Evolutionary conservation across 2,888 invertebrate species (phyloP).

Genomic region (Orchesella flavescens): DNA sequence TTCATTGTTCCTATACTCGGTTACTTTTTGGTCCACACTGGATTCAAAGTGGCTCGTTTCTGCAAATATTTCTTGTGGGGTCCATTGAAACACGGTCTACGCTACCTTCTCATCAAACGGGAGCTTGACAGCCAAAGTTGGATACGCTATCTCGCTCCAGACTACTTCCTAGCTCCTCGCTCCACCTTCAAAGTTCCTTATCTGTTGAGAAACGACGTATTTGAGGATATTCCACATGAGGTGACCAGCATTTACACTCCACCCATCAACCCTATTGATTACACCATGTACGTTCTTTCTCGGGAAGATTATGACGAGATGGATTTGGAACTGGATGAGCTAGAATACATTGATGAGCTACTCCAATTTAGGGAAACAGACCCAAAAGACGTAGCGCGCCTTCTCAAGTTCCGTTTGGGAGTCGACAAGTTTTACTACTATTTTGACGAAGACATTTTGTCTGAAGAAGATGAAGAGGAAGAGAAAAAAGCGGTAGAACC

Average conservation of each 20-base stretch:
- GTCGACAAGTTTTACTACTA: slow-evolving; percentile 45
- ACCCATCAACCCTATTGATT: slow-evolving; percentile 32
- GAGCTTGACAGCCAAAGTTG: slow-evolving; percentile 7
- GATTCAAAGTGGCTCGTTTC: not conserved
- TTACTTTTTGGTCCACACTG: slow-evolving; percentile 13
- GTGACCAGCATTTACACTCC: slow-evolving; percentile 20
- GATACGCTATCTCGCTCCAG: slow-evolving; percentile 15
- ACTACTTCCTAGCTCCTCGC: slow-evolving; percentile 18
- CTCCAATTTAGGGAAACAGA: slow-evolving; percentile 42
- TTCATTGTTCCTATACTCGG: slow-evolving; percentile 10
- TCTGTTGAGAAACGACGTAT: slow-evolving; percentile 3
- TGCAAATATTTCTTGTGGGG: slow-evolving; percentile 3
- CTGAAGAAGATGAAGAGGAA: slow-evolving; percentile 14
- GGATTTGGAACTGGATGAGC: slow-evolving; percentile 30
- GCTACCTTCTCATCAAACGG: not conserved
- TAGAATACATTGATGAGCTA: slow-evolving; percentile 42
- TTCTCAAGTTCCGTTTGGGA: slow-evolving; percentile 23
- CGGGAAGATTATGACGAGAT: slow-evolving; percentile 35
- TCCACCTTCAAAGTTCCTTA: slow-evolving; percentile 25
- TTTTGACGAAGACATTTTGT: slow-evolving; percentile 47
- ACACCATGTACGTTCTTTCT: slow-evolving; percentile 39
- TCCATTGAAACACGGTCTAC: slow-evolving; percentile 5
- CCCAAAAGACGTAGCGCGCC: slow-evolving; percentile 27
- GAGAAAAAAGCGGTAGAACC: not conserved
- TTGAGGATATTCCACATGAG: slow-evolving; percentile 38